A percentile compares a stretch with the other conserved stretches of the same genome.
These are phyloP conservation scores for Grammomys dolichurus DNA, from an alignment of 2,113 vertebrate genomes.

Conservation along the genomic window DNA sequence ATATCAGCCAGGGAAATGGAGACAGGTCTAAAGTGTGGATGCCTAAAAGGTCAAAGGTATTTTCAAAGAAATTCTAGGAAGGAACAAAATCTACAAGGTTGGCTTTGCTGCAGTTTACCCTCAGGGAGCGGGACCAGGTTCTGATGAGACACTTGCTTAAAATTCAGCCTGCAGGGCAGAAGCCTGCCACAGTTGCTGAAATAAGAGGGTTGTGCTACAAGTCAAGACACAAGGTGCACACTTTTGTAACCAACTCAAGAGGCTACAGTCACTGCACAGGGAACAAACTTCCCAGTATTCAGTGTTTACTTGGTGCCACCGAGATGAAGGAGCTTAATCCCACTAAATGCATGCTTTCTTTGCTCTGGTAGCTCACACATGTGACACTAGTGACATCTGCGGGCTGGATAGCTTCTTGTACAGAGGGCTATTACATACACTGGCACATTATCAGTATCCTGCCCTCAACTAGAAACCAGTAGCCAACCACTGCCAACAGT, in stretches of 20 bases:
- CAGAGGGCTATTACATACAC: not conserved
- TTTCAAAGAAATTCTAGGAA: constrained; percentile 57
- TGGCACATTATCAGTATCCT: not conserved
- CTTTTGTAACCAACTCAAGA: not conserved
- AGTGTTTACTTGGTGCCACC: not conserved
- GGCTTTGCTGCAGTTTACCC: not conserved
- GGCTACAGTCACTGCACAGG: not conserved
- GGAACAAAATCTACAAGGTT: constrained; percentile 32
- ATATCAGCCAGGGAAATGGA: constrained; percentile 19
- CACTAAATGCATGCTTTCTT: not conserved
- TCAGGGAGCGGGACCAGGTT: constrained; percentile 15
- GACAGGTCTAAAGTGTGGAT: constrained; percentile 24
- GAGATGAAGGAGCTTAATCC: not conserved
- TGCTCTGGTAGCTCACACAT: not conserved
- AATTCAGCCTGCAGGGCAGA: not conserved
- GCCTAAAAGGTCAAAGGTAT: not conserved
- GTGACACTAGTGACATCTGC: not conserved
- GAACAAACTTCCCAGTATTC: not conserved
- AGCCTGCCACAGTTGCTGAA: not conserved
- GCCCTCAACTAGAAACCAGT: not conserved
- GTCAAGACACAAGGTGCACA: not conserved
- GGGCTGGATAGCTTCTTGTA: not conserved
- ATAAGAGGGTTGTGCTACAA: not conserved
- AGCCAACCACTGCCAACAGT: not conserved
- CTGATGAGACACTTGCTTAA: not conserved